A percentile compares a stretch with the other conserved stretches of the same genome.
phyloP scores from a whole-genome alignment of 2,797 vertebrate species.

The Stomatorhinus walkeri region DNA sequence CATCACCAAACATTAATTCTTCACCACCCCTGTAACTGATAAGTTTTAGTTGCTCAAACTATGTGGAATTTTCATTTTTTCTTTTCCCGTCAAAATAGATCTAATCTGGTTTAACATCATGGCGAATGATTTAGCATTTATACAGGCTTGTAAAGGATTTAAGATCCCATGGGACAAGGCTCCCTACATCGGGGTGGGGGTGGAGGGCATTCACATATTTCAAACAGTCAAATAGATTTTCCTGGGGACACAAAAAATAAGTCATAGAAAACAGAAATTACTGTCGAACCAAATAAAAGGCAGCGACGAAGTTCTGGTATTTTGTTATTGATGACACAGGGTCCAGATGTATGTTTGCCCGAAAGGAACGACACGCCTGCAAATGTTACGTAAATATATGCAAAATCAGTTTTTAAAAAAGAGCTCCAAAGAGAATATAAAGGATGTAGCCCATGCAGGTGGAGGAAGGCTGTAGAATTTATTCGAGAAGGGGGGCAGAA shows the following conservation, averaged over 20 bases:
- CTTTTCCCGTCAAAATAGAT: neutral
- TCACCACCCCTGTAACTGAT: neutral
- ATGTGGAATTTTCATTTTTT: neutral
- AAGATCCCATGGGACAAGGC: neutral
- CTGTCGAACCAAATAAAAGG: neutral
- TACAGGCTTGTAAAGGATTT: conserved; percentile 2
- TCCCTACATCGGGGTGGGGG: neutral
- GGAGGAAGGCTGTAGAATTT: neutral
- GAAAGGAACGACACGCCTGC: neutral
- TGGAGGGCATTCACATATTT: neutral
- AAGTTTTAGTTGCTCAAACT: neutral
- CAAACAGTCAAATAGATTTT: neutral
- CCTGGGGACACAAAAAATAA: neutral
- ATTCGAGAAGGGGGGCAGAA: neutral
- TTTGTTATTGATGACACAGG: neutral
- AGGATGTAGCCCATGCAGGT: neutral
- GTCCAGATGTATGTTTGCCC: neutral
- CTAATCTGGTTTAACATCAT: conserved; percentile 3
- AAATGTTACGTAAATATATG: neutral
- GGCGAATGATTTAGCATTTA: conserved; percentile 12
- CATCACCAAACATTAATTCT: neutral
- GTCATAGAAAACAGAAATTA: neutral
- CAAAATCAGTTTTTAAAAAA: neutral
- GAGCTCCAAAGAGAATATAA: neutral
- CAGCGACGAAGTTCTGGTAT: neutral